Evolutionary conservation across 30 jellyfish, hydroid and myxozoan species (phyloP).

Genomic region (Clytia hemisphaerica): DNA sequence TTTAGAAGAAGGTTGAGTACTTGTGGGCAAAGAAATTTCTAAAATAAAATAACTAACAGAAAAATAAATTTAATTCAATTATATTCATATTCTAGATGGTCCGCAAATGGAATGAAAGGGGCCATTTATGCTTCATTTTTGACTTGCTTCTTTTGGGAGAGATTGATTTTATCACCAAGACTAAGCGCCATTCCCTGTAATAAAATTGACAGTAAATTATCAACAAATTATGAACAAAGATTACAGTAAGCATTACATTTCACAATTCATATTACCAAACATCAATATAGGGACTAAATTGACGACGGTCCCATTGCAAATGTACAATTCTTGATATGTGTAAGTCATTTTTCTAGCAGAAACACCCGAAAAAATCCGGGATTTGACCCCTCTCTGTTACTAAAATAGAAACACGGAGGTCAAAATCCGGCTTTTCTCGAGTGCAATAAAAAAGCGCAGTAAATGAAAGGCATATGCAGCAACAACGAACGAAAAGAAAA

Average conservation of each 20-base stretch:
- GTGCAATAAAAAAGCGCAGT: background rate
- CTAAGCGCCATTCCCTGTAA: slow-evolving; percentile 89
- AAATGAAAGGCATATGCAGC: background rate
- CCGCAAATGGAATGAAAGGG: background rate
- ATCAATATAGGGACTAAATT: background rate
- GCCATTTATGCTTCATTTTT: background rate
- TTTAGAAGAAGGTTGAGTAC: too few species aligned
- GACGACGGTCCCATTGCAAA: background rate
- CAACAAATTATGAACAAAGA: background rate
- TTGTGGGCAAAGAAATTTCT: slow-evolving; percentile 49
- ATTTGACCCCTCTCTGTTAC: too few species aligned
- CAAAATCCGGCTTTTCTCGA: too few species aligned
- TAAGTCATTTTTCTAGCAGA: too few species aligned
- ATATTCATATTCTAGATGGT: background rate
- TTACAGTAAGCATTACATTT: background rate
- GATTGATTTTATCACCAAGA: slow-evolving; percentile 83
- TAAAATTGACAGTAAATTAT: background rate
- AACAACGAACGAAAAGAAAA: background rate
- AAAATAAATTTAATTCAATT: slow-evolving; percentile 60
- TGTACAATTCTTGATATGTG: background rate
- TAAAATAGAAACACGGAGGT: too few species aligned
- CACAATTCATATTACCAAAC: too few species aligned
- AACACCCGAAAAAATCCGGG: too few species aligned
- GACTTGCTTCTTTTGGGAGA: slow-evolving; percentile 67
- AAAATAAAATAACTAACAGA: slow-evolving; percentile 45